Conservation (phyloP, 1,140 invertebrate genomes). For the Zaprionus capensis region DNA sequence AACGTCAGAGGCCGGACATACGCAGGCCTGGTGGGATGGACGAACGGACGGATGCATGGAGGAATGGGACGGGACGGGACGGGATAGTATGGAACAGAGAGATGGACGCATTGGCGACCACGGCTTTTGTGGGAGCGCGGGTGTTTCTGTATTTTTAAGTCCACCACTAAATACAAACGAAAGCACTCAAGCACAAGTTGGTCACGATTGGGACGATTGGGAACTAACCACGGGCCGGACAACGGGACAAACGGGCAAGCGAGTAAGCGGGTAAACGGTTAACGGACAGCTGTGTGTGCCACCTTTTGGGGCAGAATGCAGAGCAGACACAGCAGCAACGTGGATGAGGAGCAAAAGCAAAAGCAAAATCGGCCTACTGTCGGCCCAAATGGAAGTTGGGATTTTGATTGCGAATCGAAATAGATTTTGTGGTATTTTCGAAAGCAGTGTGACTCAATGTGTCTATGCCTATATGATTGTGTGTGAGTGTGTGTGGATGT, state of each 20-base stretch:
- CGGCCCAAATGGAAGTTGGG: conserved; percentile 76
- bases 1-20: conserved; percentile 60
- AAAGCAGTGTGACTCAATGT: conserved; percentile 73
- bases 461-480: conserved; percentile 33
- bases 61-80: neutral
- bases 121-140: conserved; percentile 67
- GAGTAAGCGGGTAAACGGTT: conserved; percentile 1
- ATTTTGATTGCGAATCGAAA: conserved; percentile 84
- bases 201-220: conserved; percentile 62
- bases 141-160: conserved; percentile 81
- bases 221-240: conserved; percentile 47
- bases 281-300: conserved; percentile 25
- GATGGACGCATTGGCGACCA: conserved; percentile 67
- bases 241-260: conserved; percentile 30
- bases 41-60: neutral
- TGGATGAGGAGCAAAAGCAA: conserved; percentile 22
- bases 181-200: conserved; percentile 84
- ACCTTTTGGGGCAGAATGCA: conserved; percentile 19
- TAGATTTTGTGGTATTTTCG: conserved; percentile 83
- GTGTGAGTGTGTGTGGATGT: conserved; percentile 39
- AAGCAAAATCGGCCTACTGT: conserved; percentile 44
- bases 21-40: neutral
- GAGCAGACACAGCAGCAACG: conserved; percentile 15
- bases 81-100: neutral
- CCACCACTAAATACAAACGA: conserved; percentile 84